Base-by-base conservation (phyloP, 2,888 invertebrate species). In the Heterodera filipjevi region DNA sequence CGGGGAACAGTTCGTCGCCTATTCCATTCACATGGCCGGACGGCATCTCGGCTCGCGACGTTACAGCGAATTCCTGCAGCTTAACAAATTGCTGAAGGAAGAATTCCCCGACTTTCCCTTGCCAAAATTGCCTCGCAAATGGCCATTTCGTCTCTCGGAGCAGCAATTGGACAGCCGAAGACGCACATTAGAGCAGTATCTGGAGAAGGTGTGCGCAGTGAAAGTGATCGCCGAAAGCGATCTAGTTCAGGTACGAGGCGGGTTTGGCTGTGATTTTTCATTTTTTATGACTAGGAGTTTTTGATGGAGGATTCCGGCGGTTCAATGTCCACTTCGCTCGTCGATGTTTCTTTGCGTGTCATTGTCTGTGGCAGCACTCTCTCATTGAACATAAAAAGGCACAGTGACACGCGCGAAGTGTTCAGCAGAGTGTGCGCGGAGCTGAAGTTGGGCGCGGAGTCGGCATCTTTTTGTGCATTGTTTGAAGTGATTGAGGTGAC, bases 21-120 rank as follows among this genome's bases (percentile, higher is more conserved):
- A 95, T 91, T 98, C 98, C 90, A 96, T 99, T 82, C 96, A 99
- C 90, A 98, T 99, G 97, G 98, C 99, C 10, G 98, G 98, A 0
- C 92, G 98, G 53, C 98, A 98, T 90, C 92, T 99, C 77, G 99
- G 99, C 91, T 97, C 97, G 74, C 92, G 98, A 75, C 92, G 99
- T 64, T 99, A 98, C 90, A 92, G 96, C 81, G 99, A 99, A 91
- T 99, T 98, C 90, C 93, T 95, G 14, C 39, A 94, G 84, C 91
- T 98, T 81, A 95, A 97, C 89, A 92, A 84, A 19, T 77, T 84
- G 72, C 85, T 89, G 27, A 85, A 88, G 77, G 82, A 84, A 12
- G 89, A 89, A 64, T 89, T 88, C 77, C 79, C 83, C 76, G 89
- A 89, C 79, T 89, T 98, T 95, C 90, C 94, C 93, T 90, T 99